Percentiles rank a stretch among this genome's conserved stretches.
phyloP scores from a whole-genome alignment of 2,113 vertebrate genomes.

The Pantherophis guttatus region DNA sequence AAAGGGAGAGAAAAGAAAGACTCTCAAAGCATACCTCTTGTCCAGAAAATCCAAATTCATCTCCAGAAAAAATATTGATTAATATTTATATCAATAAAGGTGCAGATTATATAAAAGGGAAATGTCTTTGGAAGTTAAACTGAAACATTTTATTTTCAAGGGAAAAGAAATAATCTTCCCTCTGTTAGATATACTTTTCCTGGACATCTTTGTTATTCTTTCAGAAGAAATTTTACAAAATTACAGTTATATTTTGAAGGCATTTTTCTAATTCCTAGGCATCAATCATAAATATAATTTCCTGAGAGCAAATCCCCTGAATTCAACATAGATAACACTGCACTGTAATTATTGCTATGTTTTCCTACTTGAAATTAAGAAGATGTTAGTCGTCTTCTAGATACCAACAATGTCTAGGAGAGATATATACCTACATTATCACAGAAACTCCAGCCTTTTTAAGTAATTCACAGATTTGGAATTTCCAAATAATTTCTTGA shows the following conservation, averaged over 20 bases:
- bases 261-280: not conserved
- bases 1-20: not conserved
- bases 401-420: not conserved
- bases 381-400: not conserved
- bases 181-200: not conserved
- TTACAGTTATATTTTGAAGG: not conserved
- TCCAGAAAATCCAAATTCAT: not conserved
- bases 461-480: not conserved
- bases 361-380: not conserved
- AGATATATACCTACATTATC: not conserved
- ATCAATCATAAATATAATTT: not conserved
- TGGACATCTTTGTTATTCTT: not conserved
- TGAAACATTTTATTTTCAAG: not conserved
- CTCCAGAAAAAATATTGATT: not conserved
- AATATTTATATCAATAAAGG: not conserved
- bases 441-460: not conserved
- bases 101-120: not conserved
- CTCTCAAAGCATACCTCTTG: not conserved
- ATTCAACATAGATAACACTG: not conserved
- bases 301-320: not conserved
- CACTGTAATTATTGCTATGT: not conserved
- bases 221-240: not conserved
- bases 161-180: not conserved
- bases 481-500: not conserved
- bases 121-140: not conserved